Evolutionary conservation across 2,797 vertebrate genomes (phyloP).

Genomic region (Lutra lutra): DNA sequence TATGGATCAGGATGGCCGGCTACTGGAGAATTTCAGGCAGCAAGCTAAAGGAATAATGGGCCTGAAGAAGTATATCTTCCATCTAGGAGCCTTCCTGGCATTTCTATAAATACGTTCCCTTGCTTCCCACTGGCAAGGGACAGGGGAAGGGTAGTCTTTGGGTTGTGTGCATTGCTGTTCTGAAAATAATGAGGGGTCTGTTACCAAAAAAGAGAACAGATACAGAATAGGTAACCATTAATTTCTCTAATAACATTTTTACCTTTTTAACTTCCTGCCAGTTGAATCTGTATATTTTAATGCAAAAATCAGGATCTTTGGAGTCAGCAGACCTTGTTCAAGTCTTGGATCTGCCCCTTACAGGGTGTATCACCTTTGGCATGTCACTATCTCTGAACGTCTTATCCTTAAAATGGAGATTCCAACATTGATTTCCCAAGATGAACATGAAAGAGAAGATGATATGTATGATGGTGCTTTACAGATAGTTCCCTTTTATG

Average conservation of each 20-base stretch:
- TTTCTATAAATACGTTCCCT: background rate
- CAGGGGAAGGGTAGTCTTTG: background rate
- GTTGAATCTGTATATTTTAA: background rate
- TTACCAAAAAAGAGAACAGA: background rate
- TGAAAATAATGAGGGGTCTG: background rate
- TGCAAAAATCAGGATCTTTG: background rate
- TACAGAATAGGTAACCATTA: background rate
- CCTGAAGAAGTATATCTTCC: background rate
- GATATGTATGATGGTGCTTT: background rate
- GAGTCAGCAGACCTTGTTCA: background rate
- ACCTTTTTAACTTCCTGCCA: background rate
- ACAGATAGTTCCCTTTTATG: background rate
- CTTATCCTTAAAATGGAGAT: background rate
- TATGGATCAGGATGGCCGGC: background rate
- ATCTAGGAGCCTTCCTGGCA: background rate
- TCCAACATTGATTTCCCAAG: constrained; percentile 9
- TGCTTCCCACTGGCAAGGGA: background rate
- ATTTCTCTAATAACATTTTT: background rate
- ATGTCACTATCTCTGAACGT: constrained; percentile 16
- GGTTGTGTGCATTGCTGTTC: background rate
- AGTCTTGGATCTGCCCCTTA: background rate
- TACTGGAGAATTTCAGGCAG: background rate
- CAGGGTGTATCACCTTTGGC: background rate
- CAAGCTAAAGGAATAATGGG: background rate
- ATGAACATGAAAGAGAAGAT: background rate